Base-by-base conservation (phyloP, 1,140 invertebrate genomes). In the Drosophila bocqueti region DNA sequence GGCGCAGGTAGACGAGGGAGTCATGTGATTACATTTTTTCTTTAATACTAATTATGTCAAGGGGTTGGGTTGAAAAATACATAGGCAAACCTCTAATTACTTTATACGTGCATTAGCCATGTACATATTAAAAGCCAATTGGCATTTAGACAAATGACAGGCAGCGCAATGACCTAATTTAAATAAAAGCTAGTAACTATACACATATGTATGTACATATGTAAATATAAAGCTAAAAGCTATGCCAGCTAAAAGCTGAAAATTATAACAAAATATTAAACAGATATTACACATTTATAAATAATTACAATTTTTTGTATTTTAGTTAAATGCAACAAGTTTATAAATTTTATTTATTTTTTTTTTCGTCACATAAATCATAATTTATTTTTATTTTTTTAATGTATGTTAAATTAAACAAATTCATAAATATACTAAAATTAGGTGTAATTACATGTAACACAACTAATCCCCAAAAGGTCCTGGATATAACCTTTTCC, bases 91-190 rank as follows among this genome's bases (percentile, higher is more conserved):
- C 18, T 24, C 40, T 55, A 55, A 38, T 38, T 21, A 38, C 18
- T 3, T 24, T 24, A 6, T 24, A 24, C 34, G 24, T 24, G 15
- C 31, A 55, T 55, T 55, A 10, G 21, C 15, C 16, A 38, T 55
- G 52, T 24, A 55, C 52, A 55, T 55, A 38, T 24, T 24, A 16
- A 24, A 55, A 16, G 8, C 52, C 21, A 55, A 55, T 55, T 55
- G 21, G 9, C 21, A 40, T 40, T 38, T 40, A 24, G 9, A 11
- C 21, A 24, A 55, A 24, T 40, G 34, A 11, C 15, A 15, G 31
- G 13, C 50, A 55, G 52, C 52, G 34, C 34, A 55, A 26, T 55
- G 54, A 55, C 54, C 54, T 55, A 55, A 40, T 55, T 55, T 55
- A 55, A 38, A 55, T 3, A 38, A 38, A 55, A 6, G 21, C 21